Evolutionary conservation across 2,888 invertebrate genomes (phyloP), one percentile per base, ranked within the genome.

Genomic region (Chymomyza caudatula): DNA sequence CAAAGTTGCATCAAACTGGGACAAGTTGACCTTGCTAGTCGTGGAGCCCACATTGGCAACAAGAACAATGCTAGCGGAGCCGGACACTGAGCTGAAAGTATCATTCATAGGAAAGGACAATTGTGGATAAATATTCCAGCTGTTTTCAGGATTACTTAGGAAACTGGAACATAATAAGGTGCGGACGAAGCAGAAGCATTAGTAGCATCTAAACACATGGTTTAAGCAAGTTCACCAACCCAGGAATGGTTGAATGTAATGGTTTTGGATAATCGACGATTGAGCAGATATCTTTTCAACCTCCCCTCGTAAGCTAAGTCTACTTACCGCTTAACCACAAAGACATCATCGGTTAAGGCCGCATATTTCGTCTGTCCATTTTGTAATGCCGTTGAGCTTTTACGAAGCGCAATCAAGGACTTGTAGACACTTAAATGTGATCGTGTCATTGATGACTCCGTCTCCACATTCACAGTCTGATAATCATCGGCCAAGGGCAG

Each of bases 341-440:
- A 88, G 0, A 88, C 78, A 8, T 76, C 62, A 0, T 85, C 79
- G 44, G 70, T 77, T 1, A 89, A 44, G 2, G 87, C 87, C 0
- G 74, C 76, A 58, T 87, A 89, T 60, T 85, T 87, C 6, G 81
- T 85, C 0, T 69, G 57, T 0, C 89, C 89, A 37, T 74, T 73
- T 44, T 86, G 87, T 1, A 89, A 62, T 0, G 86, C 67, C 0
- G 90, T 84, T 0, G 83, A 87, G 1, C 61, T 59, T 20, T 77
- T 78, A 1, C 90, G 82, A n/a, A 93, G 67, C 0, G 88, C 80
- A 0, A 91, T 90, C 56, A 94, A 82, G 0, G 91, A 89, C 74
- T 92, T 92, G 88, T 93, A 94, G 66, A 94, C 92, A 64, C 91
- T 91, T 55, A 93, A 92, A 86, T 94, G 93, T 2, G 93, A 94